Percentiles rank a stretch among this genome's conserved stretches.
phyloP scores from a whole-genome alignment of 1,140 invertebrate species.

The Magallana angulata region DNA sequence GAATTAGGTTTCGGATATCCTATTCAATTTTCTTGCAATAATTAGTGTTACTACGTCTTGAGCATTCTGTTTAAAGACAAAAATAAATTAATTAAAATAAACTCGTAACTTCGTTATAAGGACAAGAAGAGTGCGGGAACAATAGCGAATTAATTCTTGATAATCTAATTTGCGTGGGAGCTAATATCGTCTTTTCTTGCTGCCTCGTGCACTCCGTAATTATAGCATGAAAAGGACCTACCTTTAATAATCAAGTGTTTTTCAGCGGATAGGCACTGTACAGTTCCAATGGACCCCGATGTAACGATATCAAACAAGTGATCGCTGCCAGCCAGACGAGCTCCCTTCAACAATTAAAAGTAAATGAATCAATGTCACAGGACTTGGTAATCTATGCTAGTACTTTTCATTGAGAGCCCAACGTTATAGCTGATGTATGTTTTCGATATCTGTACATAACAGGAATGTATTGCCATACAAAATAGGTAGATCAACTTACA shows the following conservation, averaged over 20 bases:
- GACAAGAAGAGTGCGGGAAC: too few relatives aligned
- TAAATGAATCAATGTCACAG: slow-evolving; percentile 20
- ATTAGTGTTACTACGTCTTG: too few relatives aligned
- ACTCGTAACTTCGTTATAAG: too few relatives aligned
- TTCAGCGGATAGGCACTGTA: background rate
- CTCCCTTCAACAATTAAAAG: slow-evolving; percentile 24
- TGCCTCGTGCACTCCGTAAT: background rate
- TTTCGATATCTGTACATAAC: slow-evolving; percentile 3
- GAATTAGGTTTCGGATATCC: too few relatives aligned
- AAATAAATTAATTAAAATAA: too few relatives aligned
- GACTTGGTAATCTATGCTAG: background rate
- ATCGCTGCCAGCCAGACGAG: background rate
- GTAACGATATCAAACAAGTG: background rate
- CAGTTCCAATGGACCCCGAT: background rate
- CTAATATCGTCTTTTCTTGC: background rate
- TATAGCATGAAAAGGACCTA: slow-evolving; percentile 10
- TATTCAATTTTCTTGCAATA: too few relatives aligned
- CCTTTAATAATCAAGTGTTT: background rate
- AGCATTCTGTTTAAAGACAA: too few relatives aligned
- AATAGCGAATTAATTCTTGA: too few relatives aligned
- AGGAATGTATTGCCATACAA: background rate
- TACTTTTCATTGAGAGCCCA: slow-evolving; percentile 20
- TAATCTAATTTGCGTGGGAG: background rate
- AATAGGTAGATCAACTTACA: background rate
- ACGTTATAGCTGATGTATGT: background rate